Evolutionary conservation across 2,113 vertebrate genomes (phyloP), one percentile per base, ranked within the genome.

Genomic region (Clarias magur): DNA sequence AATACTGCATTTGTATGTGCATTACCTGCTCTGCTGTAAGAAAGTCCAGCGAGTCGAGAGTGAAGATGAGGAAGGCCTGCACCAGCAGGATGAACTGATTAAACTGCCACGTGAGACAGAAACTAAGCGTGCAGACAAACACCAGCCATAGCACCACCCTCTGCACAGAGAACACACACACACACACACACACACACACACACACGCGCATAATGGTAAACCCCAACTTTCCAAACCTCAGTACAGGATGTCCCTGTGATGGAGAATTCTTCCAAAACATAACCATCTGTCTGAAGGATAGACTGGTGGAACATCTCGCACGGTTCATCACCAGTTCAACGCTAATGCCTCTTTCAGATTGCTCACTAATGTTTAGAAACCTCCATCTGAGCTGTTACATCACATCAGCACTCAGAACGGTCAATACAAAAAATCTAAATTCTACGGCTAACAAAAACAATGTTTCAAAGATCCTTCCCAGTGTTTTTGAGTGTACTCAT

Each of bases 51-150:
- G 95, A 96, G 92, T 99, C 98, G 89, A 99, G 91, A 0, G 92
- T 93, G 90, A 97, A 99, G 38, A 99, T 90, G 85, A 96, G 95
- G 57, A 99, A 84, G 0, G 97, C 96, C 85, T 99, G 98, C 85
- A 99, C 95, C 11, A 99, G 94, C 86, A 98, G 94, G 93, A 99
- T 96, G 90, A 99, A 99, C 91, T 99, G 98, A 94, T 99, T 99
- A 91, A 99, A 99, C 89, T 99, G 98, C 98, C 98, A 99, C 3
- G 96, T 96, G 92, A 99, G 93, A 86, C 97, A 97, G 93, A 99
- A 99, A 85, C 97, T 95, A 89, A 98, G 96, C 0, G 97, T 99
- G 19, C 97, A 96, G 89, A 96, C 84, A 86, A 97, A 99, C 90
- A 99, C 93, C 92, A 94, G 91, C 92, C 93, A 91, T 91, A 98